A percentile compares a stretch with the other conserved stretches of the same genome.
Conservation (phyloP, 2,113 vertebrate species). For the Solea senegalensis region DNA sequence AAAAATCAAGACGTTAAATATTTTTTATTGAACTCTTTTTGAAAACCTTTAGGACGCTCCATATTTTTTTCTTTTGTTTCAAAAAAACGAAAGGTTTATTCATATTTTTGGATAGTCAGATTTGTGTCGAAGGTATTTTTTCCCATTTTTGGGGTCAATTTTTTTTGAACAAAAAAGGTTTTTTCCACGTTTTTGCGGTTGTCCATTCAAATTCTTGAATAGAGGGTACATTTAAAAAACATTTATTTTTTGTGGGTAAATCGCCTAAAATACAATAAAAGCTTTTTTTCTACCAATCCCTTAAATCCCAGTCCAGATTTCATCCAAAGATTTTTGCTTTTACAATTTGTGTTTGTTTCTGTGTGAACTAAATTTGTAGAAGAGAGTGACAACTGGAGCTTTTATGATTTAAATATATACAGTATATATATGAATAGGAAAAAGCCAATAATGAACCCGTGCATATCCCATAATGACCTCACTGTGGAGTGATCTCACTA, state of each 20-base stretch:
- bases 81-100: too few species aligned
- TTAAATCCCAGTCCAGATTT: too few species aligned
- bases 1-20: background rate
- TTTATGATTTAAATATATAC: background rate
- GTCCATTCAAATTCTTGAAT: too few species aligned
- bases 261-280: too few species aligned
- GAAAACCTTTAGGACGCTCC: background rate
- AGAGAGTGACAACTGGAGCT: conserved; percentile 35
- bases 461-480: conserved; percentile 58
- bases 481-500: conserved; percentile 66
- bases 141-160: too few species aligned
- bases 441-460: conserved; percentile 67
- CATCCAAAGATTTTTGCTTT: background rate
- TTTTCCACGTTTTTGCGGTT: background rate
- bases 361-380: conserved; percentile 14
- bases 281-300: too few species aligned
- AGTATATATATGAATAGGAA: conserved; percentile 47
- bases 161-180: background rate
- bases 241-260: too few species aligned
- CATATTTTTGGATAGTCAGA: too few species aligned
- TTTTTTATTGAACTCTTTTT: background rate
- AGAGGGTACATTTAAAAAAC: too few species aligned
- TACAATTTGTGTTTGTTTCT: background rate
- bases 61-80: background rate
- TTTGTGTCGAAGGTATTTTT: too few species aligned